A percentile compares a stretch with the other conserved stretches of the same genome.
These are phyloP conservation scores for Zaprionus kolodkinae DNA, from an alignment of 1,140 invertebrate species.

Conservation along the genomic window DNA sequence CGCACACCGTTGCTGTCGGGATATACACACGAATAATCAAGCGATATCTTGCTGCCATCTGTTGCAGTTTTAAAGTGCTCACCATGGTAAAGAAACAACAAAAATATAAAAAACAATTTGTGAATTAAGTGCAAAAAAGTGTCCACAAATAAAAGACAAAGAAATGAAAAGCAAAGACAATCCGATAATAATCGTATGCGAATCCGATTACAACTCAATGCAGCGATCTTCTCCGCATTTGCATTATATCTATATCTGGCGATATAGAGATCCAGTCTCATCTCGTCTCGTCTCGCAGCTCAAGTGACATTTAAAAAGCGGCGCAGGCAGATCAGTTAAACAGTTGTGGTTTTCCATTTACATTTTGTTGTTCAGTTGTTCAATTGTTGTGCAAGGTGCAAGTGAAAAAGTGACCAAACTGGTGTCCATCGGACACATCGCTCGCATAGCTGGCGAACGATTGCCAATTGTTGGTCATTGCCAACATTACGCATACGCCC, in stretches of 20 bases:
- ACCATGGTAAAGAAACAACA: constrained; percentile 69
- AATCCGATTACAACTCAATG: constrained; percentile 18
- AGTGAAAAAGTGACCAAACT: constrained; percentile 22
- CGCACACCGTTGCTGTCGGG: constrained; percentile 38
- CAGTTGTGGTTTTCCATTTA: constrained; percentile 32
- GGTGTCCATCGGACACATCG: background rate
- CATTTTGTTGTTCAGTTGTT: constrained; percentile 39
- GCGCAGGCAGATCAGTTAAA: background rate
- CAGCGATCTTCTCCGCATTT: constrained; percentile 11
- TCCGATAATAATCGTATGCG: background rate
- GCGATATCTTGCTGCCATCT: constrained; percentile 41
- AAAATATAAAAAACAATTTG: constrained; percentile 27
- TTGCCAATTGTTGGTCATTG: constrained; percentile 42
- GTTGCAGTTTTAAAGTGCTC: constrained; percentile 73
- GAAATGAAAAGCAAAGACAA: constrained; percentile 33
- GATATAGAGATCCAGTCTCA: constrained; percentile 3
- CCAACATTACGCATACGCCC: constrained; percentile 70
- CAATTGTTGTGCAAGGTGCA: constrained; percentile 61
- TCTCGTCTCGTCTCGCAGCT: constrained; percentile 26
- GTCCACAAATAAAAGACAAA: constrained; percentile 47
- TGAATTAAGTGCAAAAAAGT: constrained; percentile 59
- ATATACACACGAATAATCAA: constrained; percentile 32
- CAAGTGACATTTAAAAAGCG: constrained; percentile 71
- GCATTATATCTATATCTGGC: constrained; percentile 22
- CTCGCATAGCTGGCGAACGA: constrained; percentile 12